A percentile compares a stretch with the other conserved stretches of the same genome.
Conservation (phyloP, 2,888 invertebrate genomes). For the Lepas anatifera region DNA sequence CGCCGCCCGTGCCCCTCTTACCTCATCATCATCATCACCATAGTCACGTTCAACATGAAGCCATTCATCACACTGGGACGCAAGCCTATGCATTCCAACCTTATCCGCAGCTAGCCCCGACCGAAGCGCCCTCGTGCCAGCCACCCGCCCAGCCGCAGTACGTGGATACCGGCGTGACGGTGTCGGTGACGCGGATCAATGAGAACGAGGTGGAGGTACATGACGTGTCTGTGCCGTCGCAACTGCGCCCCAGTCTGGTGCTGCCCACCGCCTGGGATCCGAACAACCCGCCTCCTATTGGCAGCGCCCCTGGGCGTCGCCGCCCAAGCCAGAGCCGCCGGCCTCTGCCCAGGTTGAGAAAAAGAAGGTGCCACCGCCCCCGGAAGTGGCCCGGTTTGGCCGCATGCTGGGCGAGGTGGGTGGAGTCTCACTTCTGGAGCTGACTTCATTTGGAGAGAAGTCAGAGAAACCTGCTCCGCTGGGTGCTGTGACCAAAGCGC, state of each 20-base stretch:
- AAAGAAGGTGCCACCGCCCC: not conserved
- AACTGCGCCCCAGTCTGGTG: not conserved
- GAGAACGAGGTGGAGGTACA: not conserved
- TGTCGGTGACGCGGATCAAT: not conserved
- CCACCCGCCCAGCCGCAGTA: not conserved
- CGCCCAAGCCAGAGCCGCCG: not conserved
- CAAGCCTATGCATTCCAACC: no score
- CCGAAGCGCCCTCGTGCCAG: not conserved
- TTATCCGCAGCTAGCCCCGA: no score
- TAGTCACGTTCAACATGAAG: no score
- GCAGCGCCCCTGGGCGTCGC: not conserved
- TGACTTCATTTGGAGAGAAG: no score
- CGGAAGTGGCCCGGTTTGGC: not conserved
- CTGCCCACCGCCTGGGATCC: not conserved
- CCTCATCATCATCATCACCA: no score
- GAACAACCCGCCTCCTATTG: not conserved
- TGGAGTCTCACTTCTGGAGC: not conserved
- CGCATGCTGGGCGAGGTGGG: not conserved
- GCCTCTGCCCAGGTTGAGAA: not conserved
- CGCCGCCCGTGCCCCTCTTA: no score
- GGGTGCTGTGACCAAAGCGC: no score
- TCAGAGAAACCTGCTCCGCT: no score
- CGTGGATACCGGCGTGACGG: not conserved
- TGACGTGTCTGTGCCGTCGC: not conserved
- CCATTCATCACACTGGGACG: no score